Base-by-base conservation (phyloP, 2,888 invertebrate genomes). In the Saturnia pavonia region DNA sequence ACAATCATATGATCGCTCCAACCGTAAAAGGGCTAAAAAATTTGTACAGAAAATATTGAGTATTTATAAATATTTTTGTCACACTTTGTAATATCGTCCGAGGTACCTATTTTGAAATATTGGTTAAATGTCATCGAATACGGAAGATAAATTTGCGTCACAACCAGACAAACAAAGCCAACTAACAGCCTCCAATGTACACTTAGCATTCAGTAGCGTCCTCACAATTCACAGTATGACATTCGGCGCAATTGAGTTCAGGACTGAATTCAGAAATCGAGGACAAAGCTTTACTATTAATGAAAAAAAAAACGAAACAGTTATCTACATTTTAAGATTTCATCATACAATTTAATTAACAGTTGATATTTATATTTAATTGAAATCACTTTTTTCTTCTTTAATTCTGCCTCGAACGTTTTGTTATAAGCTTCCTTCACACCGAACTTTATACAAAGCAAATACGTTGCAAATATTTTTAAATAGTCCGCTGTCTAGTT, bases 151-250 rank as follows among this genome's bases (percentile, higher is more conserved):
- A 71, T 70, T 51, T 51, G 27, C 51, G 70, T 40, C 45, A 27
- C 66, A 51, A 51, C 48, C 70, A 70, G 48, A 69, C 69, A 19
- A 25, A 70, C 16, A 63, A 34, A 34, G 34, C 45, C 42, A 51
- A 63, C 68, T 40, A 71, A 70, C 68, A 51, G 68, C 63, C 40
- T 66, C 27, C 63, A 25, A 40, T 22, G 72, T 67, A 72, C 63
- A 74, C 72, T 78, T 77, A 74, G 72, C 71, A 77, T 77, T 76
- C 75, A 75, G 74, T 75, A 68, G 74, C 70, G 73, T 73, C 74
- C 72, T 72, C 70, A 74, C 71, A 65, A 72, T 19, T 48, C 48
- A 48, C 19, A n/a, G 19, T 72, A 74, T 72, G 76, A 74, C 69
- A 25, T 66, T 40, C 22, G 40, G 22, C 60, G 65, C 65, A 69